A percentile compares a stretch with the other conserved stretches of the same genome.
phyloP scores from a whole-genome alignment of 1,140 invertebrate genomes.

The Eurosta solidaginis region DNA sequence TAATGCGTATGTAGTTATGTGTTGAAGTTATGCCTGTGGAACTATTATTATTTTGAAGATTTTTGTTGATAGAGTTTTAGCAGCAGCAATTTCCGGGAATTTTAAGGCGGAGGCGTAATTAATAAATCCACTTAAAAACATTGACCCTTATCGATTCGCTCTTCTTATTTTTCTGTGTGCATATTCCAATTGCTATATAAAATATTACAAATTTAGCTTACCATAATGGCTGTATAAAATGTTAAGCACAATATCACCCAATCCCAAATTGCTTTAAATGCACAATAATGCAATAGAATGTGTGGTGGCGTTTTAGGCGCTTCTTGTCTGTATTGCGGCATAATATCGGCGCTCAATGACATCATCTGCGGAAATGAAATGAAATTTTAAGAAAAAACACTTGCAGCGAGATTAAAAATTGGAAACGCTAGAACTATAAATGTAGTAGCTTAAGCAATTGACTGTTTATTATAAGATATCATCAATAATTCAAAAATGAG shows the following conservation, averaged over 20 bases:
- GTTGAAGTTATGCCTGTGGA: no score
- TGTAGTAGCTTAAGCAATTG: no score
- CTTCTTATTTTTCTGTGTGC: neutral
- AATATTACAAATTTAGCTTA: constrained; percentile 37
- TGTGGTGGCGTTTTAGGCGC: constrained; percentile 98
- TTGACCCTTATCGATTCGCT: neutral
- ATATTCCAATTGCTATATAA: neutral
- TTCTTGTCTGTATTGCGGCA: constrained; percentile 99
- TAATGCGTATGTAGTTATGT: no score
- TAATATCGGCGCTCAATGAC: constrained; percentile 93
- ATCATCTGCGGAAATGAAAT: constrained; percentile 77
- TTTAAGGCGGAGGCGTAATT: neutral
- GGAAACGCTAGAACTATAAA: neutral
- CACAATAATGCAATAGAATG: constrained; percentile 97
- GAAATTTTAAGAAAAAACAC: neutral
- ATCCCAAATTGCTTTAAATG: constrained; percentile 99
- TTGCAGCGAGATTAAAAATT: neutral
- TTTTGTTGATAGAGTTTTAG: no score
- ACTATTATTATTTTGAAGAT: no score
- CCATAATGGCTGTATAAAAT: constrained; percentile 99
- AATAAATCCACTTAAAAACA: neutral
- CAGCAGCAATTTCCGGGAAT: neutral
- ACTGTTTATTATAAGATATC: no score
- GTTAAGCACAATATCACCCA: constrained; percentile 99
- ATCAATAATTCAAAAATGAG: no score